A percentile compares a stretch with the other conserved stretches of the same genome.
Evolutionary conservation across 2,113 vertebrate species (phyloP).

Genomic region (Xyrauchen texanus): DNA sequence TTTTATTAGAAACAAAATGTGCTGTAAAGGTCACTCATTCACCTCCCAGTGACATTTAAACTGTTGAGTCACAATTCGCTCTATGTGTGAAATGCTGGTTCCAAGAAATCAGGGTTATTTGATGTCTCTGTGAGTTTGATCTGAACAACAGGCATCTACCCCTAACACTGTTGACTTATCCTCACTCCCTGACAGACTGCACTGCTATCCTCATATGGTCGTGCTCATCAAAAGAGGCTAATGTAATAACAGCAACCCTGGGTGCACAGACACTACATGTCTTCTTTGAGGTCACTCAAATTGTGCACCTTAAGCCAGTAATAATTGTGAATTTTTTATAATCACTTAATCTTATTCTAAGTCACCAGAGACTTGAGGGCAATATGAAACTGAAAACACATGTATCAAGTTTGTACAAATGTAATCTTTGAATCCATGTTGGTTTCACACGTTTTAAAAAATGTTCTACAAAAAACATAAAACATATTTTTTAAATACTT

Average conservation of each 20-base stretch:
- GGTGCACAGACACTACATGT: neutral
- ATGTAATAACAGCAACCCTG: constrained; percentile 27
- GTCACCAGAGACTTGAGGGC: no score
- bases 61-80: constrained; percentile 27
- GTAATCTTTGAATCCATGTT: no score
- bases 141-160: constrained; percentile 17
- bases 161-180: constrained; percentile 19
- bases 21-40: constrained; percentile 30
- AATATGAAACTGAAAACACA: neutral
- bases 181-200: constrained; percentile 24
- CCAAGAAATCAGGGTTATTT: constrained; percentile 38
- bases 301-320: constrained; percentile 10
- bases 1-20: constrained; percentile 29
- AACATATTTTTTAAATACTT: no score
- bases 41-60: constrained; percentile 37
- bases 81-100: constrained; percentile 31
- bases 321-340: neutral
- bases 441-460: no score
- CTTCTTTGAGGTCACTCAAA: neutral
- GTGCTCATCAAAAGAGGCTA: constrained; percentile 3
- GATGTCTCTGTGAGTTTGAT: constrained; percentile 35
- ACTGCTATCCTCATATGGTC: constrained; percentile 28
- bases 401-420: no score
- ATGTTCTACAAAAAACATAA: no score
- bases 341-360: neutral